phyloP scores from a whole-genome alignment of 2,797 vertebrate genomes.

The Gallirallus australis region DNA sequence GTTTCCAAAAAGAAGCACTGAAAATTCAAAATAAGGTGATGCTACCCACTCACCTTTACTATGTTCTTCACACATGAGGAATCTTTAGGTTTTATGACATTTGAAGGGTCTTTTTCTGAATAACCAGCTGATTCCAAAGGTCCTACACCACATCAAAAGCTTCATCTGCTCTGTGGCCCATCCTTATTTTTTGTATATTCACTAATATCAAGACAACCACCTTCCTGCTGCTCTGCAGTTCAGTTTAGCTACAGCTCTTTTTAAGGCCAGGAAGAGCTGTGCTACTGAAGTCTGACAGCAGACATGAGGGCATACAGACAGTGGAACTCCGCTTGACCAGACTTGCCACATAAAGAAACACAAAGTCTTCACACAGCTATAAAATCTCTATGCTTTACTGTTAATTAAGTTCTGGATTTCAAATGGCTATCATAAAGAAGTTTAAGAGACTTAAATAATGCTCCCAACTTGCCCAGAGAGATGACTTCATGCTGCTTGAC shows the following conservation, averaged over 20 bases:
- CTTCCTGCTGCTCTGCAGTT: not conserved
- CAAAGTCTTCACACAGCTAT: not conserved
- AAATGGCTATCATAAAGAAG: not conserved
- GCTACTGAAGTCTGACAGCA: not conserved
- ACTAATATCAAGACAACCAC: not conserved
- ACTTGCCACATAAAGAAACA: not conserved
- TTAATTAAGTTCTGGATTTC: not conserved
- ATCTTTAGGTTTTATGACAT: not conserved
- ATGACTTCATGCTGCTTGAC: not conserved
- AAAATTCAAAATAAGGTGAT: not conserved
- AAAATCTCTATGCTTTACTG: not conserved
- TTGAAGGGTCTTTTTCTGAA: not conserved
- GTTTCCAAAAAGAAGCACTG: not conserved
- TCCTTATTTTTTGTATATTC: not conserved
- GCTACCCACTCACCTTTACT: not conserved
- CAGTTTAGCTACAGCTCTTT: not conserved
- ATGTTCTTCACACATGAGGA: not conserved
- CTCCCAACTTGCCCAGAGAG: not conserved
- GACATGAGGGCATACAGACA: not conserved
- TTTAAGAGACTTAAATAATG: not conserved
- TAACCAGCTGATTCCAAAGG: not conserved
- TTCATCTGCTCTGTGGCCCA: not conserved
- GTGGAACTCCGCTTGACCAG: not conserved
- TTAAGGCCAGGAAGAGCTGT: not conserved
- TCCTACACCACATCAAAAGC: not conserved